Base-by-base conservation (phyloP, 1,140 invertebrate species). In the Sinella curviseta region DNA sequence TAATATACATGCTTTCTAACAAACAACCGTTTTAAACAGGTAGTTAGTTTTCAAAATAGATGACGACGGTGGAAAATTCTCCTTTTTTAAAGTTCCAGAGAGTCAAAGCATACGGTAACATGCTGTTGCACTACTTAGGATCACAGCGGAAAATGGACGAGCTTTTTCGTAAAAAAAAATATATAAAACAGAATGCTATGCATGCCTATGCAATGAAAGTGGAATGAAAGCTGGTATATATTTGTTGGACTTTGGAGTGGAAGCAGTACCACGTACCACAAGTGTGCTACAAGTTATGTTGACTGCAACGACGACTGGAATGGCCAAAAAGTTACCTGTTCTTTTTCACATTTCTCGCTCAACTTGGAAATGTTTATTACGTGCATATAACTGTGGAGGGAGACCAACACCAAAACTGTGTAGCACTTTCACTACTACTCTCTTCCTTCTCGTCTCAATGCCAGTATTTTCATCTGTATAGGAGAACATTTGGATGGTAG, bases 351-450 rank as follows among this genome's bases (percentile, higher is more conserved):
- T 33, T 31, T 70, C 31, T 70, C 65, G 3, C 65, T 33, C 28
- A 70, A 70, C 65, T 70, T 70, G 65, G 65, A 70, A 70, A 70
- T 70, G 65, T 70, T 70, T 70, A 70, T 70, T 70, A 70, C 65
- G 2, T 70, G 65, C 65, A 70, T 70, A 70, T 16, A 65, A 65
- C 57, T 26, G 57, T 65, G 57, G 24, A 65, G 57, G 24, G 57
- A n/a, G 57, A 26, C 57, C 4, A 65, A 26, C 57, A 65, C 8
- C 20, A 48, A 48, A 48, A 48, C n/a, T 12, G 39, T 12, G 39
- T 8, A 48, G 20, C 8, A 48, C 20, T 48, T 48, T 48, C 39
- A 48, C 39, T 20, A 20, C 39, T n/a, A n/a, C n/a, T n/a, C n/a
- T n/a, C n/a, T n/a, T n/a, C 39, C 20, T 8, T 48, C 8, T 48